A percentile compares a stretch with the other conserved stretches of the same genome.
Evolutionary conservation across 2,888 invertebrate genomes (phyloP).

Genomic region (Zele albiditarsus): DNA sequence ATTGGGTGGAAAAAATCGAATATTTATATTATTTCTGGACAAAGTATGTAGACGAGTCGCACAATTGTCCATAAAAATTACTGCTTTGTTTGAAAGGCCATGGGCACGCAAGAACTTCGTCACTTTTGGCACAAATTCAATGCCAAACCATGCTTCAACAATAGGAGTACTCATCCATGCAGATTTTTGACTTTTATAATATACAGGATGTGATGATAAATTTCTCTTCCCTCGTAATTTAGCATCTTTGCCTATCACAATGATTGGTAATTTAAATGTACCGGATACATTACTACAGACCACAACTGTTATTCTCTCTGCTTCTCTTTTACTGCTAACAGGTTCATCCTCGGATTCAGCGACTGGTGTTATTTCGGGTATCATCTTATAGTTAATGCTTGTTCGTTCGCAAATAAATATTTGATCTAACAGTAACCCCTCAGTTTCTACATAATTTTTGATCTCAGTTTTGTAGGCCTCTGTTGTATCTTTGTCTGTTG

Average conservation of each 20-base stretch:
- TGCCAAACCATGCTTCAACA: background rate
- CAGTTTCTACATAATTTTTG: background rate
- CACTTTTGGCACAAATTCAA: conserved; percentile 3
- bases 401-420: background rate
- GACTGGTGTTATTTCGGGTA: no score
- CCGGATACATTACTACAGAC: background rate
- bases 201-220: background rate
- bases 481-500: background rate
- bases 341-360: background rate
- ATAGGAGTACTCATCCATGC: background rate
- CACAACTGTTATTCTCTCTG: background rate
- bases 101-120: background rate
- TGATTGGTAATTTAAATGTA: background rate
- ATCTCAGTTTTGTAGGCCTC: background rate
- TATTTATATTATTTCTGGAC: background rate
- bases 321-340: background rate
- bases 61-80: background rate
- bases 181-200: background rate
- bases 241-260: background rate
- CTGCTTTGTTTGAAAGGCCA: background rate
- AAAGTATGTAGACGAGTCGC: background rate
- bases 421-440: background rate
- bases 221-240: background rate
- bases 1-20: background rate
- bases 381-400: no score